Percentiles rank a stretch among this genome's conserved stretches.
Conservation (phyloP, 2,797 vertebrate species). For the Lepus oiostolus region DNA sequence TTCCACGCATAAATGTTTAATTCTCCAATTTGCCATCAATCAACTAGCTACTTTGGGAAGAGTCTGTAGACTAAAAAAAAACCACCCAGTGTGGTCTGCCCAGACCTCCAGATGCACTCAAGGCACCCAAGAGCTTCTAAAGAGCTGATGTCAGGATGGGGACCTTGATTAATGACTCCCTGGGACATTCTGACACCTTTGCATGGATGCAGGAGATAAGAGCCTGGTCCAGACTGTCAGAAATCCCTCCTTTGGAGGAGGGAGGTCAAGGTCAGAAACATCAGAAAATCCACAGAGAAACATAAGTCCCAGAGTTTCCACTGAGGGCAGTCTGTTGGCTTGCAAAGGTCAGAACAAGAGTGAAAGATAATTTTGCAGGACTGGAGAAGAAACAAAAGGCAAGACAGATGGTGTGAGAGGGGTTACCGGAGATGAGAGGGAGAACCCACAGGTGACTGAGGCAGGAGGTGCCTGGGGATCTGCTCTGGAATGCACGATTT, state of each 20-base stretch:
- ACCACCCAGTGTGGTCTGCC: conserved; percentile 64
- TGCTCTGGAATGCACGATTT: neutral
- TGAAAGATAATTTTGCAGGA: conserved; percentile 77
- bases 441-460: conserved; percentile 34
- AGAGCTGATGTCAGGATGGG: conserved; percentile 84
- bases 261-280: conserved; percentile 87
- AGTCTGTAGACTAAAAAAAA: conserved; percentile 80
- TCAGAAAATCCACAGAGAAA: conserved; percentile 79
- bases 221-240: conserved; percentile 77
- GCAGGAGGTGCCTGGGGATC: neutral
- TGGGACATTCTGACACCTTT: conserved; percentile 88
- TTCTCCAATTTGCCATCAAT: conserved; percentile 84
- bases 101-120: conserved; percentile 81
- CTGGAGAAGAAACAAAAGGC: conserved; percentile 73
- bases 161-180: conserved; percentile 88
- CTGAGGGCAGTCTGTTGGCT: conserved; percentile 79
- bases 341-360: conserved; percentile 76
- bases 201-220: conserved; percentile 87
- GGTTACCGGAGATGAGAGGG: conserved; percentile 65
- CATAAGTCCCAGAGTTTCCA: conserved; percentile 71
- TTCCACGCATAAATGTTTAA: conserved; percentile 88
- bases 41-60: conserved; percentile 75
- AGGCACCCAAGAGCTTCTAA: conserved; percentile 77
- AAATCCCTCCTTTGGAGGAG: conserved; percentile 76
- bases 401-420: conserved; percentile 76